These are phyloP conservation scores for Lontra canadensis DNA, from an alignment of 2,113 vertebrate species.

Conservation along the genomic window DNA sequence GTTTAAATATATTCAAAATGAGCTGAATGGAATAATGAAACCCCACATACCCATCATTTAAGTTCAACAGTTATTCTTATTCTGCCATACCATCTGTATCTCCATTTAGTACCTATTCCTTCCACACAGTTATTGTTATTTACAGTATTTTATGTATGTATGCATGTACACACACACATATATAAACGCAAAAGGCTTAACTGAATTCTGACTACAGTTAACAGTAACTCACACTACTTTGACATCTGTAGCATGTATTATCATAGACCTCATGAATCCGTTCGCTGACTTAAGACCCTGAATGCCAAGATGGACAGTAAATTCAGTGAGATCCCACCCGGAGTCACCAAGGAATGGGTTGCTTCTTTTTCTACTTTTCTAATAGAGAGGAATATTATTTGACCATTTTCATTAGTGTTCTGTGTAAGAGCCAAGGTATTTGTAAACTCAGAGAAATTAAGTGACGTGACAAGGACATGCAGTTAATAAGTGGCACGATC, in stretches of 20 bases:
- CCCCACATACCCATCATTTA: background rate
- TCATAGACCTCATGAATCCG: background rate
- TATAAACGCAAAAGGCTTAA: too few species aligned
- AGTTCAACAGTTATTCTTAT: background rate
- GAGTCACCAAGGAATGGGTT: background rate
- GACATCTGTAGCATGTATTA: background rate
- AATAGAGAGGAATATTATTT: background rate
- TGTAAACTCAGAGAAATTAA: background rate
- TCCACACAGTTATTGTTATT: background rate
- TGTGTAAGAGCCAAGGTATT: background rate
- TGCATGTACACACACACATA: background rate
- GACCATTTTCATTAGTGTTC: background rate
- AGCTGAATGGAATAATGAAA: background rate
- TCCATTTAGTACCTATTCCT: background rate
- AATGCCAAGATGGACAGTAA: background rate
- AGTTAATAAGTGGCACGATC: background rate
- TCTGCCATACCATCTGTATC: background rate
- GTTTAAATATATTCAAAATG: background rate
- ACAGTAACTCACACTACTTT: background rate
- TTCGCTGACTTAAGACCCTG: background rate
- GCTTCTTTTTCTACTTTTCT: background rate
- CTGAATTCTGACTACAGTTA: background rate
- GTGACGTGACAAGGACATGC: background rate
- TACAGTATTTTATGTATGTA: background rate
- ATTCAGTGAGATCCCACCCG: background rate